Evolutionary conservation across 2,113 vertebrate genomes (phyloP), one percentile per base, ranked within the genome.

Genomic region (Sinocyclocheilus anophthalmus): DNA sequence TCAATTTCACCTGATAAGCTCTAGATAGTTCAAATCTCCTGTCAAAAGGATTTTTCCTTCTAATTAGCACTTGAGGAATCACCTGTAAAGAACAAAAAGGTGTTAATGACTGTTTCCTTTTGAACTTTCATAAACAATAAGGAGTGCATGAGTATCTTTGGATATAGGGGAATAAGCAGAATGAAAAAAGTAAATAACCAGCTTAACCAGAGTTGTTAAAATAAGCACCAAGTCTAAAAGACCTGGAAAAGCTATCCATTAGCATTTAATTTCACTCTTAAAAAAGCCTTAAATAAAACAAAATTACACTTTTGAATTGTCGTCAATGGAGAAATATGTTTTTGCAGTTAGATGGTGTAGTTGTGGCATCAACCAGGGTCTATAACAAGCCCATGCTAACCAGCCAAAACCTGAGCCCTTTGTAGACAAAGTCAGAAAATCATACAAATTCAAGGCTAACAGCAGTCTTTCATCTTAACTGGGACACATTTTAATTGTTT

Each of bases 401-500:
- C 76, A 77, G 22, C 57, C n/a, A 18, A 45, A 45, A 33, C 59
- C 39, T 45, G 78, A 65, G 33, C 79, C 20, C 80, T 55, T n/a
- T 10, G 24, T 53, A 26, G 55, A 78, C 69, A 61, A 57, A 85
- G 78, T 16, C 59, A 78, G 8, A 84, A 37, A 77, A 55, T 81
- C 69, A 83, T 87, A 87, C 55, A 87, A 91, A 91, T 92, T 91
- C 83, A 90, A 91, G 87, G 84, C 85, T 89, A 87, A 91, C 91
- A 90, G 76, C 20, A 87, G 69, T 72, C 85, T 92, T 92, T 93
- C 87, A 93, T 92, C 90, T 90, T 90, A 92, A 91, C 84, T 91
- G 88, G 90, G 88, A 87, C 88, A 73, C 55, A 83, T 87, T 86
- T 87, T 81, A 90, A 87, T 84, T 88, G 69, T 86, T 87, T 90